Evolutionary conservation across 2,113 vertebrate genomes (phyloP).

Genomic region (Trematocara stigmaticum): DNA sequence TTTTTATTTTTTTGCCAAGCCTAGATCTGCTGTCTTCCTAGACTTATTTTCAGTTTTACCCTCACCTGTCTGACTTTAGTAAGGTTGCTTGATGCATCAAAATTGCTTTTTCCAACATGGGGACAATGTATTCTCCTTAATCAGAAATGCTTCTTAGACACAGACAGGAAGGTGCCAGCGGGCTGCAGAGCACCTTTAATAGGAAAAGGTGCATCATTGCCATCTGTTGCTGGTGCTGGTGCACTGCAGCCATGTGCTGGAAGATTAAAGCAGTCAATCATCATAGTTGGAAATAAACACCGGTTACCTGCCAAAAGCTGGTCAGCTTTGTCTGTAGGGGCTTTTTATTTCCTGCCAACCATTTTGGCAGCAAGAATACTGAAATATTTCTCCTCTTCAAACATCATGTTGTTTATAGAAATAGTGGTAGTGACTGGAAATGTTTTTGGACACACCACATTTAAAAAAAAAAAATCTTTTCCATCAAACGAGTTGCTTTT

Average conservation of each 20-base stretch:
- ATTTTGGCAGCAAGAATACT: constrained; percentile 6
- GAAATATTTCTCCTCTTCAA: background rate
- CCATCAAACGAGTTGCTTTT: background rate
- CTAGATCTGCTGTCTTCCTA: background rate
- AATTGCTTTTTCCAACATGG: background rate
- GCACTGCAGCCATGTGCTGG: constrained; percentile 39
- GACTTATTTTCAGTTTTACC: background rate
- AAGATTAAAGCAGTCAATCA: constrained; percentile 21
- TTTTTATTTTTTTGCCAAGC: background rate
- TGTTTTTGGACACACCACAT: background rate
- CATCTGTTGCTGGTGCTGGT: constrained; percentile 52
- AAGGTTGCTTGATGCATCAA: background rate
- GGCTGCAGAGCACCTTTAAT: background rate
- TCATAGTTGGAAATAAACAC: constrained; percentile 25
- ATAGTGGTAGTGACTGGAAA: background rate
- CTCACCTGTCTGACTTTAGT: background rate
- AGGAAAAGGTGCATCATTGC: constrained; percentile 43
- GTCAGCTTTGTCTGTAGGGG: constrained; percentile 23
- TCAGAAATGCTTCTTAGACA: constrained; percentile 34
- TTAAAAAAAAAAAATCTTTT: accelerated
- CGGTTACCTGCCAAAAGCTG: constrained; percentile 29
- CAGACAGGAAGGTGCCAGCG: background rate
- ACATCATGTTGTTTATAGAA: background rate
- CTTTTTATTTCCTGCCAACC: constrained; percentile 29
- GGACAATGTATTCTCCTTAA: background rate